Evolutionary conservation across 2,797 vertebrate genomes (phyloP).

Genomic region (Urophycis tenuis): DNA sequence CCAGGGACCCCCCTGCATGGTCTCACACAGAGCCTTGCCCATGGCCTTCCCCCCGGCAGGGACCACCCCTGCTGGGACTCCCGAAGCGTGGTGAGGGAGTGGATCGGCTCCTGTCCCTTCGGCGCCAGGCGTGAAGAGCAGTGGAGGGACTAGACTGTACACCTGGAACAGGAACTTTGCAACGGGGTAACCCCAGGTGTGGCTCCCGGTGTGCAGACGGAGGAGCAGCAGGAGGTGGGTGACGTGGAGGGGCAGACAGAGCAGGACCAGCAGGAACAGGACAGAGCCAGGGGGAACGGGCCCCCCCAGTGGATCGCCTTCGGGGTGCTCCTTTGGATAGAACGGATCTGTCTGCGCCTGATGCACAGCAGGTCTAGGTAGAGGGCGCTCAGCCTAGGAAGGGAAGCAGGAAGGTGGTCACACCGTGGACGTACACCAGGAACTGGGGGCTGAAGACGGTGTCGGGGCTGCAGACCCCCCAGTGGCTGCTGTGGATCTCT

Average conservation of each 20-base stretch:
- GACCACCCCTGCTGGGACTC: constrained; percentile 28
- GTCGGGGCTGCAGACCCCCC: constrained; percentile 66
- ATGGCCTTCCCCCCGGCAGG: constrained; percentile 48
- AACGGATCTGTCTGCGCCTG: constrained; percentile 48
- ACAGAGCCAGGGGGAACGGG: constrained; percentile 58
- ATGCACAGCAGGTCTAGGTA: constrained; percentile 65
- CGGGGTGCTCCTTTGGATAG: constrained; percentile 32
- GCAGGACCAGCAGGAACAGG: constrained; percentile 70
- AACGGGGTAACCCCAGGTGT: constrained; percentile 48
- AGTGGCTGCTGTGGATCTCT: constrained; percentile 66
- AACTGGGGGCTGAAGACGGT: constrained; percentile 64
- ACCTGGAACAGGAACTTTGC: constrained; percentile 65
- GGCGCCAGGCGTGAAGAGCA: constrained; percentile 66
- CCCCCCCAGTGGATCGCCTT: constrained; percentile 40
- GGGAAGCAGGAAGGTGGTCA: constrained; percentile 65
- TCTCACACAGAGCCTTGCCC: constrained; percentile 46
- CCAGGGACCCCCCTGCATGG: constrained; percentile 47
- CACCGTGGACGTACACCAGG: constrained; percentile 65
- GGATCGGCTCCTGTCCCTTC: constrained; percentile 34
- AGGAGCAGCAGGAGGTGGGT: constrained; percentile 64
- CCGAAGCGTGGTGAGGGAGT: constrained; percentile 40
- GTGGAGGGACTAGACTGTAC: constrained; percentile 70
- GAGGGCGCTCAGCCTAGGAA: constrained; percentile 60
- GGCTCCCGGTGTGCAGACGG: constrained; percentile 45
- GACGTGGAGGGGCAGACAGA: constrained; percentile 71